Percentiles rank a stretch among this genome's conserved stretches.
phyloP scores from a whole-genome alignment of 2,797 vertebrate genomes.

The Rhincodon typus region DNA sequence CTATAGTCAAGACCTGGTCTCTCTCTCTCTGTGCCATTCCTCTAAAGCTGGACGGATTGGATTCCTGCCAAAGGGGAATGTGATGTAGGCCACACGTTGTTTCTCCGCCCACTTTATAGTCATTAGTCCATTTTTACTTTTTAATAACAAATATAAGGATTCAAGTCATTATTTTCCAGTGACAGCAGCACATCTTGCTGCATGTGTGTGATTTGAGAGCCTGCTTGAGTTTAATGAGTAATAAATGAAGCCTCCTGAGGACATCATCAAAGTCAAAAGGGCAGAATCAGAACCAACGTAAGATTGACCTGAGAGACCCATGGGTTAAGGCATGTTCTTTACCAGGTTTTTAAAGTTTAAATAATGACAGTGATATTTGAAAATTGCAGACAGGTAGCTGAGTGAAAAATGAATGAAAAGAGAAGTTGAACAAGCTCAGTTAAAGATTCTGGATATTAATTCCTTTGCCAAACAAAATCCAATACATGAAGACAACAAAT shows the following conservation, averaged over 20 bases:
- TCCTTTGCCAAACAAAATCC: neutral
- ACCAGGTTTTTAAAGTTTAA: neutral
- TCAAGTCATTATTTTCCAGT: constrained; percentile 38
- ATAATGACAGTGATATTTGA: neutral
- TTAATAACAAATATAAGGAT: constrained; percentile 41
- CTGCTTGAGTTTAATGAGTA: neutral
- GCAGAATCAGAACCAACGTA: neutral
- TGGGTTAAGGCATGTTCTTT: neutral
- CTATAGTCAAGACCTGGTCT: too few species aligned
- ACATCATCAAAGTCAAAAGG: neutral
- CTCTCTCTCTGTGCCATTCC: too few species aligned
- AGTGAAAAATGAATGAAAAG: neutral
- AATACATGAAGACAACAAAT: neutral
- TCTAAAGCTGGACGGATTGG: too few species aligned
- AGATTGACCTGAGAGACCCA: neutral
- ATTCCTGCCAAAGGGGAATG: too few species aligned
- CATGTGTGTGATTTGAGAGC: neutral
- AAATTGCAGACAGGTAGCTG: neutral
- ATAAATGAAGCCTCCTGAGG: neutral
- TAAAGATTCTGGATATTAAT: neutral
- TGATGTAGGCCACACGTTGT: too few species aligned
- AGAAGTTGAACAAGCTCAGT: neutral
- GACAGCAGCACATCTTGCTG: neutral
- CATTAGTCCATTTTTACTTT: constrained; percentile 43
- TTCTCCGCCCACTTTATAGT: neutral